phyloP scores from a whole-genome alignment of 2,797 vertebrate genomes.

The Hippopotamyrus pictus region DNA sequence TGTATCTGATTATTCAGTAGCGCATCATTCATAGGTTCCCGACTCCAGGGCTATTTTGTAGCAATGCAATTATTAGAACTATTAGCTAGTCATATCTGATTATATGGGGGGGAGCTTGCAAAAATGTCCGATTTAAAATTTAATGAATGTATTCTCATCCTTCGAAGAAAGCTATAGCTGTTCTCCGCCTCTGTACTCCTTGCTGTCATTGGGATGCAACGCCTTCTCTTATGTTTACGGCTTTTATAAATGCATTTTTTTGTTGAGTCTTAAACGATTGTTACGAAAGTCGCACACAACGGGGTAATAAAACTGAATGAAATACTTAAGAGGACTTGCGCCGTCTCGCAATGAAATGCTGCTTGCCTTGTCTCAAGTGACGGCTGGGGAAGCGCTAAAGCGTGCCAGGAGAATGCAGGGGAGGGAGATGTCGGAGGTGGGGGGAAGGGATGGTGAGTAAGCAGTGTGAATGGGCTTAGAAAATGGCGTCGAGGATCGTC shows the following conservation, averaged over 20 bases:
- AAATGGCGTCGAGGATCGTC: conserved; percentile 78
- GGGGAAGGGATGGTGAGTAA: conserved; percentile 68
- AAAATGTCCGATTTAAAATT: background rate
- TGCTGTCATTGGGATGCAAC: background rate
- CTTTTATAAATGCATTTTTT: background rate
- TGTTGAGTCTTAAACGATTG: background rate
- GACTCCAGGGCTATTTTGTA: background rate
- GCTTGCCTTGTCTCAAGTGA: background rate
- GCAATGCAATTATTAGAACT: background rate
- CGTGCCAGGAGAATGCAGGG: conserved; percentile 55
- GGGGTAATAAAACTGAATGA: background rate
- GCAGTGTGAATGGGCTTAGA: conserved; percentile 72
- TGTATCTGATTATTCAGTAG: background rate
- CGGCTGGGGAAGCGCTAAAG: conserved; percentile 20
- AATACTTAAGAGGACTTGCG: background rate
- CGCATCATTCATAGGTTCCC: background rate
- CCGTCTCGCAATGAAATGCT: background rate
- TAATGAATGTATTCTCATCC: background rate
- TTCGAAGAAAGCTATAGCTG: background rate
- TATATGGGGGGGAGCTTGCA: background rate
- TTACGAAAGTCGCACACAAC: background rate
- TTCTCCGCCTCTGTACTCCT: background rate
- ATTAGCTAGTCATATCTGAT: background rate
- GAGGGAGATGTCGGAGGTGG: conserved; percentile 64
- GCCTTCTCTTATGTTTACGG: background rate